Evolutionary conservation across 1,140 invertebrate species (phyloP), one percentile per base, ranked within the genome.

Genomic region (Pantala flavescens): DNA sequence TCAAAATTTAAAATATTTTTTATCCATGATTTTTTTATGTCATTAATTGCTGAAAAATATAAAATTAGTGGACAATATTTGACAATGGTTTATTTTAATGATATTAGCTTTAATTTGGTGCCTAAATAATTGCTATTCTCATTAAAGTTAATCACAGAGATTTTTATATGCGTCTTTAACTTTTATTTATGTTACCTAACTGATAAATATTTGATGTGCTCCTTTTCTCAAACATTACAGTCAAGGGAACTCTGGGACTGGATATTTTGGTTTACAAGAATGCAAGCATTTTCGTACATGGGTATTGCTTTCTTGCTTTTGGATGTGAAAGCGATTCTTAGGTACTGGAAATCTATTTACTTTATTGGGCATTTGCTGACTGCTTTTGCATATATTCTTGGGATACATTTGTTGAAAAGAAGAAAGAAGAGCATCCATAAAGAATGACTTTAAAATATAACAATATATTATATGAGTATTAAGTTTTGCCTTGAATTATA

Each of bases 281-380:
- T 93, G 82, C 90, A 94, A 72, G 91, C 90, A 24, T 96, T 97
- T 83, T 92, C 95, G 0, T 97, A 97, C 81, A 88, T 96, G 83
- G 92, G 90, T 11, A 90, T 93, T 76, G 92, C 94, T 0, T 97
- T 98, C 82, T 83, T 94, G 21, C 82, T 98, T 14, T 84, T 96
- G 0, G 87, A 87, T 23, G 88, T 93, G 43, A 83, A 90, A 23
- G 87, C 89, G 16, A 92, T 93, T 28, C 84, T 94, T 79, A 82
- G 87, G 24, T 97, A 91, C 81, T 98, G 96, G 85, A 86, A 85
- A 7, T 93, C 90, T 0, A 86, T 95, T 5, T 92, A 92, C 78
- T 93, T 92, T 81, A 84, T 88, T 77, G 89, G 88, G 75, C 90
- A 93, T 79, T 81, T 87, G 7, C 80, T 85, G 7, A 86, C 84